Conservation (phyloP, 2,797 vertebrate genomes). For the Pseudochaenichthys georgianus region DNA sequence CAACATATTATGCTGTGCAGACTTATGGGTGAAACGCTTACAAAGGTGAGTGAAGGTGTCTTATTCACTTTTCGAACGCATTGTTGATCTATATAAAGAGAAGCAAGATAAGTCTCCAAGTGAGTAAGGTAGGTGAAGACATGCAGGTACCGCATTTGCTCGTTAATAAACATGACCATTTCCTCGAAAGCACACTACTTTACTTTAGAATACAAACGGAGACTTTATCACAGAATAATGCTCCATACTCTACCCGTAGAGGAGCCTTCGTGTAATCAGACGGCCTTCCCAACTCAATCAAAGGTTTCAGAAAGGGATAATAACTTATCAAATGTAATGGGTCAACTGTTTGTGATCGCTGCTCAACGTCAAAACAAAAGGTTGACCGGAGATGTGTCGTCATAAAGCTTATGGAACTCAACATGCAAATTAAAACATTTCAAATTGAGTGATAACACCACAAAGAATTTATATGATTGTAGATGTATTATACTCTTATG, state of each 20-base stretch:
- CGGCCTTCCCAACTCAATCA: conserved; percentile 38
- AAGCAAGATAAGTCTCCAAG: background rate
- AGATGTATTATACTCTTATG: conserved; percentile 33
- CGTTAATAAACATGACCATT: too few relatives aligned
- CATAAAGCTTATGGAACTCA: background rate
- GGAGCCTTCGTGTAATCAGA: conserved; percentile 9
- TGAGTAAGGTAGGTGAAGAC: background rate
- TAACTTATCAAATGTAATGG: conserved; percentile 41
- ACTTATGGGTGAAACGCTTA: background rate
- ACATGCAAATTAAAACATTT: background rate
- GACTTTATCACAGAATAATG: too few relatives aligned
- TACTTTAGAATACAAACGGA: too few relatives aligned
- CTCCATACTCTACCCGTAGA: background rate
- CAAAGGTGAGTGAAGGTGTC: background rate
- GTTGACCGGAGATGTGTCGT: background rate
- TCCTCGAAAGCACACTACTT: too few relatives aligned
- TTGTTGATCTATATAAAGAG: background rate
- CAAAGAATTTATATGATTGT: background rate
- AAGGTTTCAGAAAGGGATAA: conserved; percentile 4
- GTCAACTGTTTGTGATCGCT: conserved; percentile 22
- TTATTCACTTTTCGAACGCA: background rate
- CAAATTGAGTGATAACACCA: background rate
- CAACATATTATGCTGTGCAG: background rate
- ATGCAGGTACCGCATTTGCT: background rate
- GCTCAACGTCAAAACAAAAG: conserved; percentile 39